Conservation (phyloP, 2,797 vertebrate genomes). For the Pteronotus mesoamericanus region DNA sequence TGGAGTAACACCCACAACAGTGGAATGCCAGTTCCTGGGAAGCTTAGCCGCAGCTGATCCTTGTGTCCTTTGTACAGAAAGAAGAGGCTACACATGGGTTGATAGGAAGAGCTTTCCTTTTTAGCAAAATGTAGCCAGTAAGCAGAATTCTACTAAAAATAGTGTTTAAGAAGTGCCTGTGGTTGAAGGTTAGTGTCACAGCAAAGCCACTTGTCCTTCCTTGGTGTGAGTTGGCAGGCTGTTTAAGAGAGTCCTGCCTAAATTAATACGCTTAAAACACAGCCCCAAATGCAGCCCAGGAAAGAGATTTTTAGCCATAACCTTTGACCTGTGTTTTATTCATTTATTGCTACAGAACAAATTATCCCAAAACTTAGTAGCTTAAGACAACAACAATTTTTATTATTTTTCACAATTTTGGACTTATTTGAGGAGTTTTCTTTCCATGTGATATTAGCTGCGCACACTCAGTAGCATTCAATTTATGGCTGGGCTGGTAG, state of each 20-base stretch:
- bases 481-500: background rate
- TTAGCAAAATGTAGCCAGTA: background rate
- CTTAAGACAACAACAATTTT: background rate
- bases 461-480: background rate
- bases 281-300: background rate
- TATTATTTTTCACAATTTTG: background rate
- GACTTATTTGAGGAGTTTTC: background rate
- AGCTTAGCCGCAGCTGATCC: background rate
- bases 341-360: background rate
- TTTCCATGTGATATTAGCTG: background rate
- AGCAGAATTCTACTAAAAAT: background rate
- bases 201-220: background rate
- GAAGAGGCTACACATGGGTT: background rate
- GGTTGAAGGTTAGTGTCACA: background rate
- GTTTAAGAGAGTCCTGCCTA: background rate
- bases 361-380: background rate
- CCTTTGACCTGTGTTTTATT: background rate
- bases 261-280: background rate
- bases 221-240: background rate
- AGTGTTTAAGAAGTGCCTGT: background rate
- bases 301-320: background rate
- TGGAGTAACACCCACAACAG: background rate
- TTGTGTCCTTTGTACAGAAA: background rate
- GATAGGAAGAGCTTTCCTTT: background rate
- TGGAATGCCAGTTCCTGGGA: background rate